Evolutionary conservation across 2,888 invertebrate species (phyloP).

Genomic region (Luffia ferchaultella): DNA sequence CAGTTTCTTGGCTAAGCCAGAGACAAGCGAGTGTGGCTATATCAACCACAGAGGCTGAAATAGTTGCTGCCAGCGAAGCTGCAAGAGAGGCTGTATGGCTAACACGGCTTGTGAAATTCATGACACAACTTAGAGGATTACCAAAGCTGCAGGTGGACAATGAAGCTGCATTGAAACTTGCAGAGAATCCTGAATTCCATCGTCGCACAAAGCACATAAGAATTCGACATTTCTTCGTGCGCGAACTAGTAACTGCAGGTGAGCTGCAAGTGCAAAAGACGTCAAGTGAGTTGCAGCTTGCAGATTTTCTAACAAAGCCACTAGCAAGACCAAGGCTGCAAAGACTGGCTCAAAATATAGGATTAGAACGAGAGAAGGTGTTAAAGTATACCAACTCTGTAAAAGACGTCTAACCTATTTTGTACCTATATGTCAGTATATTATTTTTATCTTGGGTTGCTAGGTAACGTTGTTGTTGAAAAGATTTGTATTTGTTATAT

Average conservation of each 20-base stretch:
- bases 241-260: not conserved
- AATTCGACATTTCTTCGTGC: not conserved
- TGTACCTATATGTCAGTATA: too few relatives aligned
- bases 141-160: not conserved
- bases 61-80: slow-evolving; percentile 3
- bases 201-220: not conserved
- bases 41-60: slow-evolving; percentile 1
- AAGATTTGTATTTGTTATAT: too few relatives aligned
- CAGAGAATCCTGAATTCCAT: not conserved
- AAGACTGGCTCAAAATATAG: not conserved
- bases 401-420: too few relatives aligned
- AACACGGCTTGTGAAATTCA: not conserved
- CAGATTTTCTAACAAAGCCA: not conserved
- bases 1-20: not conserved
- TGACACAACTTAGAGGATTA: not conserved
- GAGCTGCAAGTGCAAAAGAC: not conserved
- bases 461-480: too few relatives aligned
- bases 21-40: not conserved
- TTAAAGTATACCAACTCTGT: too few relatives aligned
- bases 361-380: not conserved
- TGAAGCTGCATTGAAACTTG: not conserved
- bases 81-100: slow-evolving; percentile 1
- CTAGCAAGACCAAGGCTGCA: not conserved
- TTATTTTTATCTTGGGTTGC: too few relatives aligned
- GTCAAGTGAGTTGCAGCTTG: not conserved